A percentile compares a stretch with the other conserved stretches of the same genome.
These are phyloP conservation scores for Rhinoraja longicauda DNA, from an alignment of 2,797 vertebrate species.

Conservation along the genomic window DNA sequence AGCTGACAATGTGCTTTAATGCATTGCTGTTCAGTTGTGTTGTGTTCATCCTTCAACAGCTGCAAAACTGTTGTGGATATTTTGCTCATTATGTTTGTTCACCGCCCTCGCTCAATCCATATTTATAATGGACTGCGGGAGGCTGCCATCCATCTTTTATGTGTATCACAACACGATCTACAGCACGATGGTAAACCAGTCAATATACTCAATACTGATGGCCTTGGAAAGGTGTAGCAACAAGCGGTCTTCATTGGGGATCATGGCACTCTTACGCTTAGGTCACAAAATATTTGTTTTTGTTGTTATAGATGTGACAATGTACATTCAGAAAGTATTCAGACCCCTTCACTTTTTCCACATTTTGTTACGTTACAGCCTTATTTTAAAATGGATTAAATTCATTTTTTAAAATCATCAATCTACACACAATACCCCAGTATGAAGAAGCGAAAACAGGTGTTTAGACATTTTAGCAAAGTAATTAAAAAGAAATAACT, in stretches of 20 bases:
- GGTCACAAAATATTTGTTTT: background rate
- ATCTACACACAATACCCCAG: too few species aligned
- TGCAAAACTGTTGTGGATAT: constrained; percentile 11
- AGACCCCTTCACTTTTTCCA: too few species aligned
- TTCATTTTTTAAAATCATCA: too few species aligned
- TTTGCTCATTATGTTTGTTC: constrained; percentile 21
- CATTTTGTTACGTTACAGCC: too few species aligned
- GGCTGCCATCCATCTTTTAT: background rate
- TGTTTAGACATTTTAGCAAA: too few species aligned
- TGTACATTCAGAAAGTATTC: too few species aligned
- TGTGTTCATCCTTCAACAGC: background rate
- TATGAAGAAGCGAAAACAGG: too few species aligned
- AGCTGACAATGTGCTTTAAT: background rate
- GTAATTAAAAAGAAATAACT: too few species aligned
- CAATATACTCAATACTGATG: background rate
- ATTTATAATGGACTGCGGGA: background rate
- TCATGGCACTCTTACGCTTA: background rate
- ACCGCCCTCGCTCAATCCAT: background rate
- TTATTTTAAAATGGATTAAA: too few species aligned
- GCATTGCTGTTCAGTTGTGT: background rate
- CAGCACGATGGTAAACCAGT: background rate
- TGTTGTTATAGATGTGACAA: background rate
- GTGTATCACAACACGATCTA: constrained; percentile 15
- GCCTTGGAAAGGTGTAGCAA: too few species aligned
- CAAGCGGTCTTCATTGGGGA: background rate